Evolutionary conservation across 2,888 invertebrate species (phyloP), one percentile per base, ranked within the genome.

Genomic region (Spodoptera picta): DNA sequence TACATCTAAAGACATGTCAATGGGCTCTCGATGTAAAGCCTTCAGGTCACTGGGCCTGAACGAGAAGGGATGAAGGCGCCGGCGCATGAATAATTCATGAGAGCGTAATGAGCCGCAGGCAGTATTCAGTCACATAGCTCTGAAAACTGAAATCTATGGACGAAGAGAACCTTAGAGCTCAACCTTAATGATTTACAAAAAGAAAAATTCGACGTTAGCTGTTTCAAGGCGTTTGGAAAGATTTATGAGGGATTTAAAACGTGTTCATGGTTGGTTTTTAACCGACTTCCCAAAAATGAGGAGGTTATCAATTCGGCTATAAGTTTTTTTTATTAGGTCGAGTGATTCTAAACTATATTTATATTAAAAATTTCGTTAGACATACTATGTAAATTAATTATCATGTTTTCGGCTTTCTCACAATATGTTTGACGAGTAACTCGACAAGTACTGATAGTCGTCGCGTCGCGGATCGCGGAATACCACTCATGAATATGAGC

Each of bases 91-190:
- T 92, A 87, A 93, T 93, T 91, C 89, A 93, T 84, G 82, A 86
- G 84, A 82, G 78, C 86, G 89, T 93, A 92, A 93, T 93, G 92
- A 93, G 92, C 91, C 90, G 83, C 83, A 80, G 88, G 92, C 90
- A 77, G 86, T 83, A 84, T 89, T 87, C 89, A 87, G 85, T 81
- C 82, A 80, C 83, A 78, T 77, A 73, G 82, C 81, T 82, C 76
- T 79, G 79, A 79, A 83, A 86, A 36, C 36, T 36, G 36, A 36
- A 36, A 85, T 87, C 85, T 83, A 84, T 78, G 83, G 79, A 73
- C 74, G 79, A 80, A 77, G 79, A 75, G 78, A 75, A 75, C 73
- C 78, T 69, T 64, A 56, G 47, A 53, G 61, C 6, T 9, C 7
- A 67, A 71, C 80, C 81, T 80, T 85, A 87, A 87, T 84, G 84